Conservation (phyloP, 1,140 invertebrate genomes). For the Calliphora vicina region DNA sequence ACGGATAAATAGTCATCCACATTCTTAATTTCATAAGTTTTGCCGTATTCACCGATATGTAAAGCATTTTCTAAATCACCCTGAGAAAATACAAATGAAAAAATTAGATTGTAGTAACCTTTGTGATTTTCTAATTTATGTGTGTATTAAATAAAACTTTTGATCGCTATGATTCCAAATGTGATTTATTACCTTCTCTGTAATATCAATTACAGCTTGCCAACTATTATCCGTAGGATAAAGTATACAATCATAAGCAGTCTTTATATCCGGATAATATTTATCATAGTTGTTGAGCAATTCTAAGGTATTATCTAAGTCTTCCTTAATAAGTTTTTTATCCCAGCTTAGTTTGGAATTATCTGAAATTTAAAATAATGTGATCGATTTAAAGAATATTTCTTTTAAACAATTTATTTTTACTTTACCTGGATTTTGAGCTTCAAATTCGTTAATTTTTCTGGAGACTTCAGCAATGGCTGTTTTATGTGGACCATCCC, state of each 20-base stretch:
- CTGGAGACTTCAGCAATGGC: conserved; percentile 79
- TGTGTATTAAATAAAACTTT: neutral
- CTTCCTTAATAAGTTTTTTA: conserved; percentile 89
- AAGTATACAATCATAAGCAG: conserved; percentile 92
- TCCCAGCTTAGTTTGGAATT: conserved; percentile 61
- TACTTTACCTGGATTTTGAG: conserved; percentile 65
- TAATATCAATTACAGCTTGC: conserved; percentile 63
- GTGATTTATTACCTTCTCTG: conserved; percentile 43
- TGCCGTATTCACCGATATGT: conserved; percentile 84
- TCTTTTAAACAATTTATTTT: conserved; percentile 7
- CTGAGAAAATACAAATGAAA: conserved; percentile 41
- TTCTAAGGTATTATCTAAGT: conserved; percentile 87
- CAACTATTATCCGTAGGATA: conserved; percentile 84
- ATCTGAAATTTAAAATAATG: conserved; percentile 41
- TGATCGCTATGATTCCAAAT: too few species aligned
- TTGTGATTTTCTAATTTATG: too few species aligned
- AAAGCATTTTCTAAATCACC: conserved; percentile 81
- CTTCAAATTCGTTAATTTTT: conserved; percentile 77
- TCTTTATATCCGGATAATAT: conserved; percentile 86
- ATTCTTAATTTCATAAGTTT: conserved; percentile 81
- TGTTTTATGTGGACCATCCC: conserved; percentile 84
- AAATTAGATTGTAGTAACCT: neutral
- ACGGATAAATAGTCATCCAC: conserved; percentile 89
- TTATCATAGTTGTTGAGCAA: conserved; percentile 85
- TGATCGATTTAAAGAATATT: neutral